phyloP scores from a whole-genome alignment of 2,113 vertebrate species.

The Mionectes macconnelli region DNA sequence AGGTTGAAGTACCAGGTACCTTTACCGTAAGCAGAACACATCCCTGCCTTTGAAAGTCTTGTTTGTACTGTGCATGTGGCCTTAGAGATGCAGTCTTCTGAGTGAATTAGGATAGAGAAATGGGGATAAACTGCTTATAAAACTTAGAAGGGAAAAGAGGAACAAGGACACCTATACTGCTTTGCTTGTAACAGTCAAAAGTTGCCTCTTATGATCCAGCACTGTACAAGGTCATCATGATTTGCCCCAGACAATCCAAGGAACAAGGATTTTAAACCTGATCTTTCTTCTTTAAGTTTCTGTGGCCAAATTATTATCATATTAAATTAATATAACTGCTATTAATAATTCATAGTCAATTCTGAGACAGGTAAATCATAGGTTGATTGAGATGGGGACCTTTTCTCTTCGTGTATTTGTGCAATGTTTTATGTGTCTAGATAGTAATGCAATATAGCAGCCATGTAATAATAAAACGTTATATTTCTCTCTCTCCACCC shows the following conservation, averaged over 20 bases:
- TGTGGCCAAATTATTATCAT: background rate
- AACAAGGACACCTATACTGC: background rate
- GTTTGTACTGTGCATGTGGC: background rate
- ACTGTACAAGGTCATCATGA: background rate
- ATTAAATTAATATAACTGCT: background rate
- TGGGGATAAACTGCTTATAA: background rate
- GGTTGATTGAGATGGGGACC: background rate
- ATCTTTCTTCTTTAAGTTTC: background rate
- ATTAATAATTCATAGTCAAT: background rate
- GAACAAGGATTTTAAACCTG: background rate
- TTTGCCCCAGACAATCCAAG: background rate
- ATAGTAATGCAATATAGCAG: background rate
- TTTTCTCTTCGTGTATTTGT: background rate
- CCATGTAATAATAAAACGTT: background rate
- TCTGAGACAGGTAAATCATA: background rate
- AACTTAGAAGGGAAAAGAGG: background rate
- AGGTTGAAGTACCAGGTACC: background rate
- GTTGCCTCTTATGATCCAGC: background rate
- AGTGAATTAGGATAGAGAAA: background rate
- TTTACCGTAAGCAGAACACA: background rate
- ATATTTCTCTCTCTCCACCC: background rate
- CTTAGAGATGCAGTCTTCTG: background rate
- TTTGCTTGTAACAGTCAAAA: background rate
- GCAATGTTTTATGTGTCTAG: background rate
- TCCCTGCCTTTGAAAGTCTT: background rate